Base-by-base conservation (phyloP, 2,113 vertebrate genomes). In the Fulica atra region DNA sequence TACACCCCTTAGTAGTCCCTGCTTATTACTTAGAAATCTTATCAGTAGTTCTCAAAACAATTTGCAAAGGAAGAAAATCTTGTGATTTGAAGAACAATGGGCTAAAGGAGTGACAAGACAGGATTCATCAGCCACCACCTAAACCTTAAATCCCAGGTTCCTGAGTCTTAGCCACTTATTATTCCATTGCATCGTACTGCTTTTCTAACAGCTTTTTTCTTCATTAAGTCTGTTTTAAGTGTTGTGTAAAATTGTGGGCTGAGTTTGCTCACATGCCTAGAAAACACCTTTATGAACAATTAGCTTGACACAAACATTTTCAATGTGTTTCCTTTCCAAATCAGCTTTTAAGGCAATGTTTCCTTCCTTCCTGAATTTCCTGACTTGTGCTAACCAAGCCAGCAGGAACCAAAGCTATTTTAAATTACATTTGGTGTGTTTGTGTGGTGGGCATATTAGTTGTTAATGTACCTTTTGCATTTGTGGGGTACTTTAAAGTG, bases 291-390 rank as follows among this genome's bases (percentile, higher is more conserved):
- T 44, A 17, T 60, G 56, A 84, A 72, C 82, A 83, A 78, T 81
- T 31, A 68, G 48, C 42, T 81, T 2, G 4, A 51, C 54, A 53
- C 29, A 77, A 92, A 93, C 57, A 40, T 71, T 88, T 78, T 84
- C 88, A 94, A 81, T 94, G 92, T 96, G 95, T 91, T 96, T 97
- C 95, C 96, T 93, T 78, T 95, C 57, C 74, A 90, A 94, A 81
- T 50, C 56, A 86, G 48, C 38, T 72, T 92, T 71, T 81, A 60
- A 73, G 64, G 38, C 85, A 81, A 13, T 28, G 15, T 56, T 95
- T 94, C 91, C 81, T 93, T 94, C 79, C 92, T 94, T 78, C 71
- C 80, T 97, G 85, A 77, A 63, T 82, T 77, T 73, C 51, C 81
- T 88, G 92, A 76, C 56, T 70, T 88, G 60, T 53, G 84, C 87